Percentiles rank a stretch among this genome's conserved stretches.
These are phyloP conservation scores for Anolis carolinensis DNA, from an alignment of 2,113 vertebrate species.

Conservation along the genomic window DNA sequence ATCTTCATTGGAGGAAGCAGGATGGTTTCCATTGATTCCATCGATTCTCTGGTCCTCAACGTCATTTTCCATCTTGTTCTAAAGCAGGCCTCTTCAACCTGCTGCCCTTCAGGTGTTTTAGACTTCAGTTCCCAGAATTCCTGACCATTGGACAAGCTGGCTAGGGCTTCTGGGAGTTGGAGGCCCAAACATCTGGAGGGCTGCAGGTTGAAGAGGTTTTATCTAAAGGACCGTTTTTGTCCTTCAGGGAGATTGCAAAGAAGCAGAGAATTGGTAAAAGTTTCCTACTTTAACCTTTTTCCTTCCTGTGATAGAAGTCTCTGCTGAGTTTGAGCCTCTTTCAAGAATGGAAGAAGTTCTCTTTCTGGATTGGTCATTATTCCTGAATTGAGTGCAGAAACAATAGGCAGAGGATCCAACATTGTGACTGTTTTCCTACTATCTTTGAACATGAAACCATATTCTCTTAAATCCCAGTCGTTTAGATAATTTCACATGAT, in stretches of 20 bases:
- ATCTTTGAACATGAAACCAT: not conserved
- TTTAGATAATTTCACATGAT: not conserved
- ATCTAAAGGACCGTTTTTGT: too few species aligned
- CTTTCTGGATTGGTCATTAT: not conserved
- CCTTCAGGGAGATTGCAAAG: not conserved
- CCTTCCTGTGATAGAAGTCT: not conserved
- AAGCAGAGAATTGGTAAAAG: not conserved
- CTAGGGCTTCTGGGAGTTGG: not conserved
- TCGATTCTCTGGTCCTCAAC: not conserved
- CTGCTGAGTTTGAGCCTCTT: not conserved
- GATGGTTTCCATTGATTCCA: not conserved
- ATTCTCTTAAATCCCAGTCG: not conserved
- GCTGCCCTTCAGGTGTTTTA: too few species aligned
- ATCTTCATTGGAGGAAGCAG: not conserved
- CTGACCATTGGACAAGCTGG: not conserved
- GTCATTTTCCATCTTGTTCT: not conserved
- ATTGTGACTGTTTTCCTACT: not conserved
- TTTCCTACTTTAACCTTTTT: not conserved
- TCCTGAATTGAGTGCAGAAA: not conserved
- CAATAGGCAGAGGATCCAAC: not conserved
- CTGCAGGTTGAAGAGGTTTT: too few species aligned
- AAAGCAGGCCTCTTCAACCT: too few species aligned
- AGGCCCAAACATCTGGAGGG: not conserved
- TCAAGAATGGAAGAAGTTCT: not conserved
- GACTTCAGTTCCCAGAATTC: not conserved